Base-by-base conservation (phyloP, 2,113 vertebrate genomes). In the Cololabis saira region DNA sequence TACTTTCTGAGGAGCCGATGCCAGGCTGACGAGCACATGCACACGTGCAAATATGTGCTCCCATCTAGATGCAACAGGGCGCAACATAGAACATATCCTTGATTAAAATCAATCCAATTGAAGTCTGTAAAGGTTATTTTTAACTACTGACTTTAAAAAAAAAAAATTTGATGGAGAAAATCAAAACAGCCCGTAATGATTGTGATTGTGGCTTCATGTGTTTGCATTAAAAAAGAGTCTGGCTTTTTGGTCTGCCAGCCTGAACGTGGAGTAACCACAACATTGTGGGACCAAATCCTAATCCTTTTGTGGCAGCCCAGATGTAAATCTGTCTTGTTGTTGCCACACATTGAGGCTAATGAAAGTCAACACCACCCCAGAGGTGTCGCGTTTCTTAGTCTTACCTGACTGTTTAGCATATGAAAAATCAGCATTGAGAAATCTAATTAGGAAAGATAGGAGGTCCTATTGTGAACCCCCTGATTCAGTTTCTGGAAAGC, bases 1-100 rank as follows among this genome's bases (percentile, higher is more conserved):
- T 75, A 80, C 86, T 89, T 87, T 83, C 84, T 56, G 71, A 89
- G 76, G 43, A 78, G 67, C 71, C 54, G 82, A 86, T 83, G 82
- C 84, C 88, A 84, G 73, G 78, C 78, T 82, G 78, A 79, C 70
- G 11, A 79, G 67, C 69, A 63, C 62, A 54, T 71, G 69, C 41
- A 37, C 57, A 71, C 65, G 58, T 60, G 60, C 78, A 83, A 68
- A 70, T 76, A 71, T 70, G 50, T 67, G 65, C 80, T 58, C 57
- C 50, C 64, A 67, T 71, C 21, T 65, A 75, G 44, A 62, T 65
- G 63, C 56, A 63, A 40, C 57, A 43, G 60, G 13, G 52, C 49
- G 14, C 43, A 16, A 48, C 71, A 79, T 42, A 7, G 63, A 48
- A 60, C 37, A 50, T 48, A 72, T 47, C 82, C 21, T 47, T 52